Evolutionary conservation across 2,113 vertebrate species (phyloP), one percentile per base, ranked within the genome.

Genomic region (Aldabrachelys gigantea): DNA sequence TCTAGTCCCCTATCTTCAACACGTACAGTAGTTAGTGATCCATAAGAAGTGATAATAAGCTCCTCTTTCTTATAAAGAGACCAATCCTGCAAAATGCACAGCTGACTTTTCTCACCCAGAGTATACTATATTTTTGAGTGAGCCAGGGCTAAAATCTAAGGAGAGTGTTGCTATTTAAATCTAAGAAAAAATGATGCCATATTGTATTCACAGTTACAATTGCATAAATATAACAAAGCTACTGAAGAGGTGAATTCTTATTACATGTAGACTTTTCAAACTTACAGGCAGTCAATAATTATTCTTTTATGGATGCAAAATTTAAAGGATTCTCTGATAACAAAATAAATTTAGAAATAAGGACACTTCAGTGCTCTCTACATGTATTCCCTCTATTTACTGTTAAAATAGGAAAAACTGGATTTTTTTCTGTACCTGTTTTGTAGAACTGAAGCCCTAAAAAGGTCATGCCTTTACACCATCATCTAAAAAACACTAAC

Each of bases 181-280:
- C 76, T 83, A 52, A 5, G 59, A 35, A 17, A 83, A 93, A 38
- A 89, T 89, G 87, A 85, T 93, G 91, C 59, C 16, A 57, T 24
- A 90, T 89, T 93, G 79, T 78, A 95, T 35, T 89, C 38, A 85
- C 84, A 85, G 47, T 59, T 94, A 59, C 79, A 87, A 93, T 89
- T 94, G 57, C 87, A 92, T 87, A 65, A 65, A 85, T 86, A 76
- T 90, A 94, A 91, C 93, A n/a, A 69, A n/a, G 35, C 65, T 72
- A n/a, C n/a, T 38, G 9, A 72, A 22, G 13, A 19, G 17, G n/a
- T 72, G 65, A 72, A 38, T 38, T 38, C 12, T 38, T 72, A 10
- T 72, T 69, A n/a, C 13, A 72, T 72, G 65, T 21, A 38, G 35
- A 62, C 27, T 62, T 72, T 38, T 38, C 19, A 38, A n/a, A 72